phyloP scores from a whole-genome alignment of 2,797 vertebrate genomes.

The Rhynchonycteris naso region DNA sequence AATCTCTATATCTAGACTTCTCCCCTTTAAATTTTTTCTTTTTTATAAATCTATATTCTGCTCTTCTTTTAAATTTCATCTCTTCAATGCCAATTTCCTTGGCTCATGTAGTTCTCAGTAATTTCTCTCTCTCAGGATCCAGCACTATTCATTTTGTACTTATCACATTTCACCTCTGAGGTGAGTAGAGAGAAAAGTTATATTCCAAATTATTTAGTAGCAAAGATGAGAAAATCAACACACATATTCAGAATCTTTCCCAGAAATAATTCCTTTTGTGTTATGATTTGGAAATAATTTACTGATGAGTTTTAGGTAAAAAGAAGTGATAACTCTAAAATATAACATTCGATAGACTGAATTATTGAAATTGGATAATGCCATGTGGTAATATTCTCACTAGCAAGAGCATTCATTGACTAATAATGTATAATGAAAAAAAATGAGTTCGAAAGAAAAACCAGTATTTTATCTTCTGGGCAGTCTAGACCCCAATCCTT shows the following conservation, averaged over 20 bases:
- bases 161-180: not conserved
- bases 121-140: not conserved
- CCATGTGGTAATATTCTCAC: conserved; percentile 16
- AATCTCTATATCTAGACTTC: not conserved
- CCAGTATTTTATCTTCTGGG: not conserved
- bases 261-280: not conserved
- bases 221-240: not conserved
- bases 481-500: not conserved
- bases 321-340: conserved; percentile 40
- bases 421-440: not conserved
- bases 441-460: not conserved
- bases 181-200: not conserved
- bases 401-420: not conserved
- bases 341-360: conserved; percentile 18
- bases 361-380: conserved; percentile 20
- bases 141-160: not conserved
- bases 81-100: not conserved
- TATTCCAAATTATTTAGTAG: not conserved
- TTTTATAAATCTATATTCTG: not conserved
- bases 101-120: not conserved
- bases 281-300: conserved; percentile 38
- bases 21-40: not conserved
- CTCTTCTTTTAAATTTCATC: not conserved
- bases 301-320: conserved; percentile 15
- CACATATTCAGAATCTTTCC: not conserved